Conservation (phyloP, 1,140 invertebrate genomes). For the Odontomachus brunneus region DNA sequence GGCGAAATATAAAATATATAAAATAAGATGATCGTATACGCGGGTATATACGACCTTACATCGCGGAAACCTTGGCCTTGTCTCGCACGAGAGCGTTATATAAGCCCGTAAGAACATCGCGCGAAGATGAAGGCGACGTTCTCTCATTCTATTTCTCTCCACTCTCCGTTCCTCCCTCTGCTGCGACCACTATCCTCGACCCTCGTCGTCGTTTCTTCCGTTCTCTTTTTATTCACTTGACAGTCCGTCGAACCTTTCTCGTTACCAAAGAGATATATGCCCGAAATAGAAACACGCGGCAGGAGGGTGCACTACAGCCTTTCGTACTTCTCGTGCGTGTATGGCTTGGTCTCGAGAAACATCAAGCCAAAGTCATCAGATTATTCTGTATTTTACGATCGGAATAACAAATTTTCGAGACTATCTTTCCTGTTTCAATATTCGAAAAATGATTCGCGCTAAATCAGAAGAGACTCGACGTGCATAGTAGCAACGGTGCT, state of each 20-base stretch:
- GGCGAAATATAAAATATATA: constrained; percentile 36
- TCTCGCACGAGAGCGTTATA: constrained; percentile 75
- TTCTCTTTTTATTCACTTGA: background rate
- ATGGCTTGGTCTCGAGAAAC: too few species aligned
- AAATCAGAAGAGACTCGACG: too few species aligned
- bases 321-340: too few species aligned
- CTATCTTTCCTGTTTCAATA: too few species aligned
- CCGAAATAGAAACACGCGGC: constrained; percentile 10
- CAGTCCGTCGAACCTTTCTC: constrained; percentile 3
- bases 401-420: too few species aligned
- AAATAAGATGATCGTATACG: constrained; percentile 41
- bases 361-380: too few species aligned
- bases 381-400: too few species aligned
- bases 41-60: constrained; percentile 21
- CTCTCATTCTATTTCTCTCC: constrained; percentile 30
- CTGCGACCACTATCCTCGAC: background rate
- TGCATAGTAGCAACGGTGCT: too few species aligned
- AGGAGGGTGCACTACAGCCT: too few species aligned
- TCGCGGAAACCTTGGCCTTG: constrained; percentile 77
- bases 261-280: background rate
- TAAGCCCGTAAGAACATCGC: constrained; percentile 68
- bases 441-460: too few species aligned
- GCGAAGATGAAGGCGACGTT: constrained; percentile 68
- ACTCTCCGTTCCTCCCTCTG: constrained; percentile 9
- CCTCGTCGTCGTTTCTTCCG: background rate